Base-by-base conservation (phyloP, 2,113 vertebrate species). In the Galemys pyrenaicus region DNA sequence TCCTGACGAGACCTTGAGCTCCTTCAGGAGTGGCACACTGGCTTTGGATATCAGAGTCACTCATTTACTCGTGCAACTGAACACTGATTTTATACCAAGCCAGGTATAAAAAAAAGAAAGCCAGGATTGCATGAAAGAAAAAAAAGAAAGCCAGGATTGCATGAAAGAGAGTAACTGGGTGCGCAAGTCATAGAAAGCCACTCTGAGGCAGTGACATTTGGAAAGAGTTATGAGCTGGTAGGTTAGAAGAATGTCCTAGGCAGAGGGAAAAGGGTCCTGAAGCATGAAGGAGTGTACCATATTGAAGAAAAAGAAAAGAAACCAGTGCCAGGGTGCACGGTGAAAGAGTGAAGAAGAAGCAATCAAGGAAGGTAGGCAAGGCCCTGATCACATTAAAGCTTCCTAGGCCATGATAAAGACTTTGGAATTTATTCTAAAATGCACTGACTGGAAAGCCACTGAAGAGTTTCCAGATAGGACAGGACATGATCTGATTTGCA, bases 341-440 rank as follows among this genome's bases (percentile, higher is more conserved):
- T n/a, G 20, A 75, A 2, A 51, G 67, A 83, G 16, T 73, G 46
- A 1, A 3, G n/a, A 56, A 73, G 22, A 39, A 13, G 28, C 35
- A 9, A 15, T 85, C 60, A 16, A 4, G 30, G 26, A 12, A 44
- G 26, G 24, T 37, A 11, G 68, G 8, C n/a, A 41, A 46, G 49
- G 39, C 46, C 67, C 35, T 32, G 67, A 41, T 49, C 60, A 67
- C 3, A 24, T 3, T 46, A 49, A 86, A 68, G 9, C 30, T 74
- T 37, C 64, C n/a, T 35, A 75, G 44, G 71, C 26, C 46, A 26
- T 22, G 15, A 54, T 15, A 67, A 62, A 41, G 62, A 62, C n/a
- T 51, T 56, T 54, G 88, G 30, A 35, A 81, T 93, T 93, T 90
- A 92, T 92, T 90, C 67, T 19, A 74, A 92, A 74, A 64, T 20